phyloP scores from a whole-genome alignment of 2,888 invertebrate species.

The Xestoiulus laeticollis region DNA sequence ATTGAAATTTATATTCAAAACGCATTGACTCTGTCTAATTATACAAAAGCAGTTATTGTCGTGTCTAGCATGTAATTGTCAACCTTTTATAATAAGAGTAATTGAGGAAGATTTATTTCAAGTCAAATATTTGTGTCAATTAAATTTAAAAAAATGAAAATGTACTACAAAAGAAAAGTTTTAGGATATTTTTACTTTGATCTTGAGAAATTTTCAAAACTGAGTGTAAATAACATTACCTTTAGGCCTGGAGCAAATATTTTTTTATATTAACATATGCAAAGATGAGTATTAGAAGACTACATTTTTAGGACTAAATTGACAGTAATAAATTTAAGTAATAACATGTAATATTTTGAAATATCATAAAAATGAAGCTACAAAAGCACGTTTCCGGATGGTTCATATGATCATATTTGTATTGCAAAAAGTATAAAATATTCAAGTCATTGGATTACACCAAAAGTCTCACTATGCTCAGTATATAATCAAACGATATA shows the following conservation, averaged over 20 bases:
- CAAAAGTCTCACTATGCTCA: too few relatives aligned
- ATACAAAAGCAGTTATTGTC: neutral
- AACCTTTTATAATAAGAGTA: neutral
- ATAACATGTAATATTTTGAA: neutral
- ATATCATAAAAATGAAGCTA: neutral
- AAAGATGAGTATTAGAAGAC: neutral
- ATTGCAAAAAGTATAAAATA: too few relatives aligned
- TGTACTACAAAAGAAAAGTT: neutral
- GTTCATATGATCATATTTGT: too few relatives aligned
- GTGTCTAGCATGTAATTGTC: neutral
- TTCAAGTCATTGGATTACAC: neutral
- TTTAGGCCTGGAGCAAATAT: neutral
- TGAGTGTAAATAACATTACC: neutral
- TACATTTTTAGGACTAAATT: neutral
- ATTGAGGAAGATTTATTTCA: neutral
- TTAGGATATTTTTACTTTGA: neutral
- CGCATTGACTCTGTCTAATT: neutral
- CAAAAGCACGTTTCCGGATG: neutral
- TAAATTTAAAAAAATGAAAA: neutral
- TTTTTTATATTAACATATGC: neutral
- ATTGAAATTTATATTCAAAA: neutral
- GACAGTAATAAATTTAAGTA: neutral
- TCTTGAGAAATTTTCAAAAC: neutral
- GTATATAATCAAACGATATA: too few relatives aligned
- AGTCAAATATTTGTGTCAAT: neutral